Evolutionary conservation across 1,140 invertebrate species (phyloP).

Genomic region (Anastrepha obliqua): DNA sequence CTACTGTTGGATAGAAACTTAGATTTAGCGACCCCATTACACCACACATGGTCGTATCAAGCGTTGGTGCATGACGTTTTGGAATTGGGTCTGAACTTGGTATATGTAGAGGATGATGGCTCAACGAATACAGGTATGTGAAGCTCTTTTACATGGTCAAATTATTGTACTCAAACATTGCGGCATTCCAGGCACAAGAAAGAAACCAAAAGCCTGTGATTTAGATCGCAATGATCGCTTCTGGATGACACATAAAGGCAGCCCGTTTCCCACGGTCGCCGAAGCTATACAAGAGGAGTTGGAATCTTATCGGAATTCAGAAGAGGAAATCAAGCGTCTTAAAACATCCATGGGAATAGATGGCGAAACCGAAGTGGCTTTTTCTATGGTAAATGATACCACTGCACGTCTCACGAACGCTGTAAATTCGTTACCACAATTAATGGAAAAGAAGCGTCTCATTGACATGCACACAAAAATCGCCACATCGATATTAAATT

Average conservation of each 20-base stretch:
- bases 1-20: conserved; percentile 96
- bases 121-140: conserved; percentile 57
- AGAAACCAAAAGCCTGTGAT: conserved; percentile 93
- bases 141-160: conserved; percentile 40
- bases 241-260: conserved; percentile 95
- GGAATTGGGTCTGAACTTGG: conserved; percentile 91
- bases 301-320: conserved; percentile 93
- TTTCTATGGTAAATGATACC: conserved; percentile 92
- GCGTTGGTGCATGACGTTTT: conserved; percentile 96
- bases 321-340: conserved; percentile 96
- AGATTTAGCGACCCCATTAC: conserved; percentile 97
- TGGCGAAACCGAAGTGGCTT: conserved; percentile 83
- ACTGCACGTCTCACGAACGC: conserved; percentile 95
- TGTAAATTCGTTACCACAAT: conserved; percentile 95
- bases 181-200: conserved; percentile 76
- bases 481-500: conserved; percentile 94
- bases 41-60: conserved; percentile 99
- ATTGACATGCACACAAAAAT: conserved; percentile 99
- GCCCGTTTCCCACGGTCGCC: conserved; percentile 97
- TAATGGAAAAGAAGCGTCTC: conserved; percentile 96
- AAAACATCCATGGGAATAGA: conserved; percentile 94
- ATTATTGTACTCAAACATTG: background rate
- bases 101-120: conserved; percentile 85
- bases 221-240: conserved; percentile 91
- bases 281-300: conserved; percentile 99